Percentiles rank a stretch among this genome's conserved stretches.
These are phyloP conservation scores for Agrotis segetum DNA, from an alignment of 2,888 invertebrate species.

Conservation along the genomic window DNA sequence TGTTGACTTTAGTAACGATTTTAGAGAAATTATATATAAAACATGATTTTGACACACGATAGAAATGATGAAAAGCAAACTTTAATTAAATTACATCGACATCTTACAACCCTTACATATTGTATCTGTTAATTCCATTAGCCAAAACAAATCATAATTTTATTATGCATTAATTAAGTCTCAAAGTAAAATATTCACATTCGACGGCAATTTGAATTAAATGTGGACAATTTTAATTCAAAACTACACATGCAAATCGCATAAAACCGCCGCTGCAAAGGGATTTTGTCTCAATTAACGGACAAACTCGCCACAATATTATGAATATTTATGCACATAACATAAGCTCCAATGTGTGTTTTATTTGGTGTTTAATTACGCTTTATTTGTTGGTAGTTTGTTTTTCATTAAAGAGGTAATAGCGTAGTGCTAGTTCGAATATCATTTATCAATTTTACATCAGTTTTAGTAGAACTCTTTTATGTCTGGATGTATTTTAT, in stretches of 20 bases:
- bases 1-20: too few relatives aligned
- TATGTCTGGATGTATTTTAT: too few relatives aligned
- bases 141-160: constrained; percentile 40
- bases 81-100: constrained; percentile 7
- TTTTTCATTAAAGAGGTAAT: neutral
- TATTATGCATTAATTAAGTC: constrained; percentile 37
- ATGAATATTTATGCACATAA: constrained; percentile 61
- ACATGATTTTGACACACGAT: neutral
- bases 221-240: constrained; percentile 68
- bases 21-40: neutral
- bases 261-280: constrained; percentile 54
- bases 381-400: constrained; percentile 24
- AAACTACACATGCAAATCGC: constrained; percentile 58
- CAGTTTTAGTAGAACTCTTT: too few relatives aligned
- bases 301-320: constrained; percentile 57
- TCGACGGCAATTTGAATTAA: constrained; percentile 47
- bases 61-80: neutral
- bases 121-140: constrained; percentile 36
- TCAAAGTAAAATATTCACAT: constrained; percentile 50
- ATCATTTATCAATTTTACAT: neutral
- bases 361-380: constrained; percentile 35
- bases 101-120: neutral
- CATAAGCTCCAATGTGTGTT: constrained; percentile 43
- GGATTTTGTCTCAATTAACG: constrained; percentile 78
- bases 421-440: neutral